phyloP scores from a whole-genome alignment of 2,113 vertebrate genomes.

The Danionella cerebrum region DNA sequence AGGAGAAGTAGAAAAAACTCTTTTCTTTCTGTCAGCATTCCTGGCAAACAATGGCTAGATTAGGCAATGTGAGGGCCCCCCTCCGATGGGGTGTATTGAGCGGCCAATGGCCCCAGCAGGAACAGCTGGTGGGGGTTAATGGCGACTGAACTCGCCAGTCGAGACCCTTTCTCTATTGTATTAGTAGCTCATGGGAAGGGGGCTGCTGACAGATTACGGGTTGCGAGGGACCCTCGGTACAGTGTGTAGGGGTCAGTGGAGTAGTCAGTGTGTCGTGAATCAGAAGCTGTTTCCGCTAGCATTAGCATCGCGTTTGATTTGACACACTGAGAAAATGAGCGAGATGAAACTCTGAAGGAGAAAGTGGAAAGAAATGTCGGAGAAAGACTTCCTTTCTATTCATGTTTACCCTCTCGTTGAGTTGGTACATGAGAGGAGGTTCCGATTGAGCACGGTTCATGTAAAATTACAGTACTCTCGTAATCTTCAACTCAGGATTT shows the following conservation, averaged over 20 bases:
- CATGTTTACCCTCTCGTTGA: not conserved
- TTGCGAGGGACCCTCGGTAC: constrained; percentile 86
- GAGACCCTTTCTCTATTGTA: constrained; percentile 99
- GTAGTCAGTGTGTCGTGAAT: constrained; percentile 31
- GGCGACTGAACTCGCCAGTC: constrained; percentile 98
- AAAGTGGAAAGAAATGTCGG: not conserved
- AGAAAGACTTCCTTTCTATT: not conserved
- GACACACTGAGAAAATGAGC: not conserved
- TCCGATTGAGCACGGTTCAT: not conserved
- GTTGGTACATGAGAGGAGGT: not conserved
- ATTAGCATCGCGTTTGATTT: constrained; percentile 22
- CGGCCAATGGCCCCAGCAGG: constrained; percentile 96
- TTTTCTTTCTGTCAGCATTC: constrained; percentile 99
- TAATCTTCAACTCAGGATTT: too few relatives aligned
- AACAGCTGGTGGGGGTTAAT: constrained; percentile 99
- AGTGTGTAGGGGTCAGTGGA: constrained; percentile 81
- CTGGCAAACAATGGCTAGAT: constrained; percentile 99
- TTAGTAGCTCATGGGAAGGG: constrained; percentile 98
- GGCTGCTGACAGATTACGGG: constrained; percentile 97
- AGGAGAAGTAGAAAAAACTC: constrained; percentile 77
- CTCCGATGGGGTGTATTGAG: constrained; percentile 96
- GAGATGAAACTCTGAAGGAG: not conserved
- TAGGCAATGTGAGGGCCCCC: constrained; percentile 99
- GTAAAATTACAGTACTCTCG: too few relatives aligned
- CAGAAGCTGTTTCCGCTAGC: not conserved